Evolutionary conservation across 2,113 vertebrate species (phyloP).

Genomic region (Buteo buteo): DNA sequence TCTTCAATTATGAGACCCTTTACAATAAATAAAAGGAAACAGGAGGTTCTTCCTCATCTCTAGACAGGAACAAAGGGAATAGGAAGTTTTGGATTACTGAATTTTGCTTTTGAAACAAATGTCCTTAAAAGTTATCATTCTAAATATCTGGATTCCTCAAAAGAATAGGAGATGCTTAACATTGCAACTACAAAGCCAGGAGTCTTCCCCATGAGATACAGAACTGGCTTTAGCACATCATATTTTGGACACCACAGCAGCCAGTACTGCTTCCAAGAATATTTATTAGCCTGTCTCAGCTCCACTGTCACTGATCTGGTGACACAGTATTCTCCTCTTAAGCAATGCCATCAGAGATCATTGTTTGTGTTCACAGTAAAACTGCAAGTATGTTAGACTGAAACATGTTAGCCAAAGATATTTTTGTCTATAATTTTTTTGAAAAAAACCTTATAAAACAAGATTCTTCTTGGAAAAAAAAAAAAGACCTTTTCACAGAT

Average conservation of each 20-base stretch:
- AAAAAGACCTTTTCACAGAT: background rate
- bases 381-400: background rate
- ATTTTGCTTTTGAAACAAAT: background rate
- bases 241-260: background rate
- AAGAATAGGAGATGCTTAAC: background rate
- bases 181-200: background rate
- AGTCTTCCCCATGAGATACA: background rate
- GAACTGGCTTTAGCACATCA: background rate
- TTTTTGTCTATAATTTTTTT: background rate
- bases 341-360: background rate
- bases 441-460: background rate
- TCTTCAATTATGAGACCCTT: background rate
- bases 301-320: background rate
- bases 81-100: background rate
- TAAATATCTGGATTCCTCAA: background rate
- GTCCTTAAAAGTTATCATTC: accelerated
- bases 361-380: background rate
- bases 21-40: background rate
- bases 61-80: background rate
- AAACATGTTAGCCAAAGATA: background rate
- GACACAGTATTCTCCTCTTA: background rate
- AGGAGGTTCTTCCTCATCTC: background rate
- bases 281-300: background rate
- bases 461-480: background rate
- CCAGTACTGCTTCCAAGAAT: background rate